Evolutionary conservation across 2,888 invertebrate genomes (phyloP).

Genomic region (Hypolimnas misippus): DNA sequence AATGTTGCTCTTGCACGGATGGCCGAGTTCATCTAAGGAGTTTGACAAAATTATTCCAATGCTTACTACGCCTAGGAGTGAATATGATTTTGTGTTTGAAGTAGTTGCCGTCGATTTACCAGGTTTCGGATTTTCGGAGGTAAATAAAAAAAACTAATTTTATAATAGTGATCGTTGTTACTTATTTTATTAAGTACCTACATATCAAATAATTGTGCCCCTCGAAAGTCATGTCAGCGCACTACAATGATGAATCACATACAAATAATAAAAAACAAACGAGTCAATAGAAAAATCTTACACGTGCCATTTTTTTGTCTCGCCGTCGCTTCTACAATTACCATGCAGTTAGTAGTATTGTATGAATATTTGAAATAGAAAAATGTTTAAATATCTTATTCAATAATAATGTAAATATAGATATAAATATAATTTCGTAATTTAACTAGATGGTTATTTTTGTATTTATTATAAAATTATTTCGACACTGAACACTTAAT

Average conservation of each 20-base stretch:
- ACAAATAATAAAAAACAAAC: background rate
- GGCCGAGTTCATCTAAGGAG: slow-evolving; percentile 94
- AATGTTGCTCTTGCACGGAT: slow-evolving; percentile 91
- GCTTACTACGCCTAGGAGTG: slow-evolving; percentile 81
- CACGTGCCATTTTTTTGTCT: slow-evolving; percentile 9
- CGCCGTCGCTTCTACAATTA: background rate
- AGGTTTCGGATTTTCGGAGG: slow-evolving; percentile 89
- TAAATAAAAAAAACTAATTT: slow-evolving; percentile 48
- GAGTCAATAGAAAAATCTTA: background rate
- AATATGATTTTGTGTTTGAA: slow-evolving; percentile 87
- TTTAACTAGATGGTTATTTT: no score
- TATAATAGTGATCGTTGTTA: no score
- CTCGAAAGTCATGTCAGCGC: background rate
- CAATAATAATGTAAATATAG: no score
- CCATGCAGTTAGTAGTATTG: slow-evolving; percentile 55
- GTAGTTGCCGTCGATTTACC: slow-evolving; percentile 87
- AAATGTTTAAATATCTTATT: no score
- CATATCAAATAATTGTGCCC: background rate
- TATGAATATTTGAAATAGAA: background rate
- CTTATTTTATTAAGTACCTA: no score
- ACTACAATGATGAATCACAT: background rate
- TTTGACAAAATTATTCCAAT: slow-evolving; percentile 90
- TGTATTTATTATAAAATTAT: no score
- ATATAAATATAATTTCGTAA: no score
- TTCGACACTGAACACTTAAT: no score